Base-by-base conservation (phyloP, 2,797 vertebrate genomes). In the Austrolebias charrua region DNA sequence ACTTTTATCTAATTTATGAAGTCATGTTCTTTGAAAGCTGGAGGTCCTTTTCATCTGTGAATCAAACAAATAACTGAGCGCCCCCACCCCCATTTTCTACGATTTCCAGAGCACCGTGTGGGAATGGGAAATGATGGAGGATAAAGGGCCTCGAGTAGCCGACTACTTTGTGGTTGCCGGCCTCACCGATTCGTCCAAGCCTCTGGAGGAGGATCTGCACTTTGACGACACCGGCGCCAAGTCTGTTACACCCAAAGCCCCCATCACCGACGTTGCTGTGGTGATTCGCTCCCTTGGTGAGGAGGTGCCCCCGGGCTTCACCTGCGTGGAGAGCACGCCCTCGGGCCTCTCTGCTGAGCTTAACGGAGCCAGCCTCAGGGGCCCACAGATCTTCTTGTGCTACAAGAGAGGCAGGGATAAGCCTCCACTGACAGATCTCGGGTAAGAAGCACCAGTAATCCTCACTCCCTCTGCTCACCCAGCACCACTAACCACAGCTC, bases 141-240 rank as follows among this genome's bases (percentile, higher is more conserved):
- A 99, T 92, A 98, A 96, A 92, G 95, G 95, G 53, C 95, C 94
- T 76, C 96, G 96, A 88, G 97, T 99, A 80, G 98, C 96, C 18
- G 98, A 99, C 92, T 99, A 99, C 91, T 98, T 99, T 79, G 98
- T 99, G 86, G 94, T 99, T 74, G 97, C 97, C 1, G 98, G 98
- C 80, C 92, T 99, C 66, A 98, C 96, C 0, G 94, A 96, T 79
- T 91, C 89, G 19, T 95, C 96, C 63, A 97, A 96, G 80, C 98
- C 96, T 31, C 92, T 98, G 16, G 98, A 99, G 83, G 96, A 99
- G 70, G 95, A 98, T 82, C 93, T 96, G 78, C 95, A 96, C 81
- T 94, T 95, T 79, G 95, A 98, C 4, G 95, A 98, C 60, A 94
- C 92, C 66, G 93, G 94, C 77, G 94, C 95, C 80, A 94, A 94